These are phyloP conservation scores for Otus scops DNA, from an alignment of 2,797 vertebrate species.

Conservation along the genomic window DNA sequence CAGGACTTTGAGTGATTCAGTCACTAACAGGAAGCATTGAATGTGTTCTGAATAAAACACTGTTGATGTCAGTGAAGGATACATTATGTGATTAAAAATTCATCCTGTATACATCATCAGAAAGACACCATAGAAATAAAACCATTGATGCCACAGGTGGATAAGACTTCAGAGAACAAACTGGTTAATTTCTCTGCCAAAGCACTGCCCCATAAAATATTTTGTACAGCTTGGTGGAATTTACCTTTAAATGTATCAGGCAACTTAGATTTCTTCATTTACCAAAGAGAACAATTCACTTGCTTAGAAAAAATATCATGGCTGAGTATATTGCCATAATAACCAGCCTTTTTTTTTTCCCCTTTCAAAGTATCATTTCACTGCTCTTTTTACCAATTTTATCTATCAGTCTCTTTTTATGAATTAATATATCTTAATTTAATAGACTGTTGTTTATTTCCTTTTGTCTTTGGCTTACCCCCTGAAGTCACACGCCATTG, in stretches of 20 bases:
- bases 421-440: background rate
- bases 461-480: background rate
- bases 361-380: background rate
- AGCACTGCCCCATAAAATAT: background rate
- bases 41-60: background rate
- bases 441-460: background rate
- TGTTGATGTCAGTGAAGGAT: background rate
- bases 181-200: background rate
- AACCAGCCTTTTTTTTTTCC: background rate
- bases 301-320: background rate
- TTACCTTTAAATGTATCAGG: background rate
- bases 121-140: background rate
- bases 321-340: background rate
- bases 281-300: background rate
- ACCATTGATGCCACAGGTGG: background rate
- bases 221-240: background rate
- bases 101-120: background rate
- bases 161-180: background rate
- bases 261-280: background rate
- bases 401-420: background rate
- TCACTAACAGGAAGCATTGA: background rate
- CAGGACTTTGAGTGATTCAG: background rate
- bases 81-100: conserved; percentile 14
- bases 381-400: background rate
- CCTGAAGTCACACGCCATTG: background rate